Base-by-base conservation (phyloP, 2,797 vertebrate species). In the Sebastiscus albofasciatus region DNA sequence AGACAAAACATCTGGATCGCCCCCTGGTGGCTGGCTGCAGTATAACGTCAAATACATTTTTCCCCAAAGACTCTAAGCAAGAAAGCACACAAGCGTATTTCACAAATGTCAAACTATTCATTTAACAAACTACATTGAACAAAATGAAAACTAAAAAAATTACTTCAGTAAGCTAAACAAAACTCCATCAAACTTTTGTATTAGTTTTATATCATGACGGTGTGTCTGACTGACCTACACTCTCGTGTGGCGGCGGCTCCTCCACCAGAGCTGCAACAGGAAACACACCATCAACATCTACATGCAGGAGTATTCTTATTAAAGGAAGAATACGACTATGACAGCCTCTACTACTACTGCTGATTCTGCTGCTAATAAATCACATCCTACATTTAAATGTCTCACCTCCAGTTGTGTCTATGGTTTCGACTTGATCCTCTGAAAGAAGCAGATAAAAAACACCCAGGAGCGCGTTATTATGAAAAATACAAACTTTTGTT, bases 331-430 rank as follows among this genome's bases (percentile, higher is more conserved):
- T n/a, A 61, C 20, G 2, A 34, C 20, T 22, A 22, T n/a, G 5
- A 22, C 52, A 11, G 20, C 49, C n/a, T n/a, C 4, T 66, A 18
- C 14, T 46, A 18, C 1, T 65, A 18, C 34, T 20, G 12, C 49
- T 54, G 4, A 12, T 58, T 9, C 27, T 29, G 56, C 11, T 26
- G 55, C 10, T 59, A 20, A 33, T 64, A 8, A 26, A 65, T 42
- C 14, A 4, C 36, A 65, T 22, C 20, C 22, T 2, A 2, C 1
- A 7, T 59, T 26, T 2, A 4, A 67, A 49, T 1, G 3, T 12
- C 89, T 90, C 84, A 95, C 94, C 93, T 87, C 94, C 94, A 0
- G 89, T 89, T 4, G 86, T 86, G 91, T 95, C 94, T 2, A 95
- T 93, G 31, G 66, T 0, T 31, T 77, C 24, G 0, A 3, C 2